These are phyloP conservation scores for Enteromius thamalakanensis DNA, from an alignment of 2,797 vertebrate genomes.

Conservation along the genomic window DNA sequence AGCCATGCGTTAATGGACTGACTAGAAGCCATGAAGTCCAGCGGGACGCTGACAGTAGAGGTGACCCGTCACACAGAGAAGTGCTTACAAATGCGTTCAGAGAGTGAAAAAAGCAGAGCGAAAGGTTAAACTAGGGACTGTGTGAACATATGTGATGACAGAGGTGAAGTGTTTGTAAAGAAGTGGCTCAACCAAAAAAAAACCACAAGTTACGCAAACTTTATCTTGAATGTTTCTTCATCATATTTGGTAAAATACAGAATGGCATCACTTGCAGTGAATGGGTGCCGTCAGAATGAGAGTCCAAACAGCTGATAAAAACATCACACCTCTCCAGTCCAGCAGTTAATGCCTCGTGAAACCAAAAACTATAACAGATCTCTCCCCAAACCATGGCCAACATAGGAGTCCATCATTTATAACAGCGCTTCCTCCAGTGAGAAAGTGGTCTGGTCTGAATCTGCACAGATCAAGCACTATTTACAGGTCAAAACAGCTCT, in stretches of 20 bases:
- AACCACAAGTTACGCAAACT: background rate
- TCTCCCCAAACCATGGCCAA: background rate
- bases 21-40: background rate
- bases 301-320: too few species aligned
- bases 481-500: background rate
- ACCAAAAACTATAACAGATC: too few species aligned
- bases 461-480: background rate
- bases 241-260: background rate
- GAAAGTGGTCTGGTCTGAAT: background rate
- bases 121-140: background rate
- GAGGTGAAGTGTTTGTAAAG: background rate
- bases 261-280: background rate
- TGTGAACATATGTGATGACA: background rate
- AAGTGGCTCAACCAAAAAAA: background rate
- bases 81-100: background rate
- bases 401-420: background rate
- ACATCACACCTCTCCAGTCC: too few species aligned
- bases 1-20: background rate
- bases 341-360: too few species aligned
- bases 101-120: background rate
- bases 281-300: background rate
- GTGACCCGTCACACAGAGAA: slow-evolving; percentile 4
- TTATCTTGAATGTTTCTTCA: background rate
- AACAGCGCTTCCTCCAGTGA: background rate
- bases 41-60: slow-evolving; percentile 53